Percentiles rank a stretch among this genome's conserved stretches.
Evolutionary conservation across 2,888 invertebrate species (phyloP).

Genomic region (Gisinianus flammeolus): DNA sequence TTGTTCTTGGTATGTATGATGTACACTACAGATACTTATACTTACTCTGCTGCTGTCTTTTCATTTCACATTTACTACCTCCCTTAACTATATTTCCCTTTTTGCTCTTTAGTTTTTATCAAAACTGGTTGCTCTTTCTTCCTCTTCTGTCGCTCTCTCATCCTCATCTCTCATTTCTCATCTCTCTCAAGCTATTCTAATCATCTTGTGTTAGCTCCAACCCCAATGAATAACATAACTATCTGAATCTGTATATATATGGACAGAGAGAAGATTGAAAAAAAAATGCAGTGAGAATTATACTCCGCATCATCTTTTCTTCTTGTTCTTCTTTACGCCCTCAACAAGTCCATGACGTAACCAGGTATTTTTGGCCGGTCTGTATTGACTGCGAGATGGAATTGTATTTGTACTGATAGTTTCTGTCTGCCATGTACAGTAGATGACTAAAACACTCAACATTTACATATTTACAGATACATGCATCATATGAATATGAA

Average conservation of each 20-base stretch:
- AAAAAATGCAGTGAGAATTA: constrained; percentile 11
- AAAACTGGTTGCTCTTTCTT: not conserved
- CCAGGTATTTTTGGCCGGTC: constrained; percentile 29
- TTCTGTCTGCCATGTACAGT: too few species aligned
- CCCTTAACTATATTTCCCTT: not conserved
- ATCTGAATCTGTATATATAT: not conserved
- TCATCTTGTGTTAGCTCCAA: not conserved
- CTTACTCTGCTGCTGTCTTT: too few species aligned
- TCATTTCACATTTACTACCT: not conserved
- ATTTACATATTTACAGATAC: too few species aligned
- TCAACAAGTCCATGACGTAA: constrained; percentile 20
- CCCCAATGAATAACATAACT: not conserved
- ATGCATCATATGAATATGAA: too few species aligned
- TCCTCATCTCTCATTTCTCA: not conserved
- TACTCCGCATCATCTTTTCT: not conserved
- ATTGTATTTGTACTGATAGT: too few species aligned
- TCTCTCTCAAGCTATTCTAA: not conserved
- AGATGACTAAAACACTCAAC: not conserved
- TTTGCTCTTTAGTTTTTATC: not conserved
- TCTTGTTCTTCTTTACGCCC: constrained; percentile 13
- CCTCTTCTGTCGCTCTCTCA: not conserved
- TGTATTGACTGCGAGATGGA: not conserved
- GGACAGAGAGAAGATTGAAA: constrained; percentile 18
- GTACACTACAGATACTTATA: too few species aligned
- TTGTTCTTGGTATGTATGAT: too few species aligned